These are phyloP conservation scores for Trichacis sp. DNA, from an alignment of 2,888 invertebrate genomes.

Conservation along the genomic window DNA sequence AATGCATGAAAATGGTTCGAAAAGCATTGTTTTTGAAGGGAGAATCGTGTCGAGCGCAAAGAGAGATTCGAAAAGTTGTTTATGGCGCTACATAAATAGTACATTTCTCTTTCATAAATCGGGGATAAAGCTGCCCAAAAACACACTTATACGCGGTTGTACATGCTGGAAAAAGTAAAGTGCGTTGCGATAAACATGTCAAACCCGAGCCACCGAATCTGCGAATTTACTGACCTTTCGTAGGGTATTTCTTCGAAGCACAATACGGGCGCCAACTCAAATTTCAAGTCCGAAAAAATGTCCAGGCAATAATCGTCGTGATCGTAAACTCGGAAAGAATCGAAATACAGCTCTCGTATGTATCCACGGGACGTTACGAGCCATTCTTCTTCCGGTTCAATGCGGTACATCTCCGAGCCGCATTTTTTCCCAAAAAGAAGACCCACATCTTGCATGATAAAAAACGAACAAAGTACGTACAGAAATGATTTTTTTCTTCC, in stretches of 20 bases:
- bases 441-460: conserved; percentile 54
- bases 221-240: neutral
- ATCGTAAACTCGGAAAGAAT: conserved; percentile 24
- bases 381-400: conserved; percentile 48
- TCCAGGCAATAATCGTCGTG: conserved; percentile 62
- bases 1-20: too few relatives aligned
- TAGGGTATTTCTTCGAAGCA: neutral
- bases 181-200: neutral
- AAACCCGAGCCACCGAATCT: neutral
- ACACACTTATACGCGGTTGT: neutral
- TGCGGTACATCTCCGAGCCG: conserved; percentile 41
- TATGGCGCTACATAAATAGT: neutral
- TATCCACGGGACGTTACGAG: conserved; percentile 51
- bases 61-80: neutral
- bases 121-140: too few relatives aligned
- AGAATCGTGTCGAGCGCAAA: too few relatives aligned
- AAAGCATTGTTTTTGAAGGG: conserved; percentile 5
- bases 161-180: neutral
- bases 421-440: conserved; percentile 53
- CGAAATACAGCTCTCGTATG: conserved; percentile 36
- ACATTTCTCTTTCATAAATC: neutral
- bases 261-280: conserved; percentile 46
- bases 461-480: too few relatives aligned
- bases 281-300: conserved; percentile 37
- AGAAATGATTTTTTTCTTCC: too few relatives aligned